These are phyloP conservation scores for Brachionus manjavacas DNA, from an alignment of 1,140 invertebrate species.

Conservation along the genomic window DNA sequence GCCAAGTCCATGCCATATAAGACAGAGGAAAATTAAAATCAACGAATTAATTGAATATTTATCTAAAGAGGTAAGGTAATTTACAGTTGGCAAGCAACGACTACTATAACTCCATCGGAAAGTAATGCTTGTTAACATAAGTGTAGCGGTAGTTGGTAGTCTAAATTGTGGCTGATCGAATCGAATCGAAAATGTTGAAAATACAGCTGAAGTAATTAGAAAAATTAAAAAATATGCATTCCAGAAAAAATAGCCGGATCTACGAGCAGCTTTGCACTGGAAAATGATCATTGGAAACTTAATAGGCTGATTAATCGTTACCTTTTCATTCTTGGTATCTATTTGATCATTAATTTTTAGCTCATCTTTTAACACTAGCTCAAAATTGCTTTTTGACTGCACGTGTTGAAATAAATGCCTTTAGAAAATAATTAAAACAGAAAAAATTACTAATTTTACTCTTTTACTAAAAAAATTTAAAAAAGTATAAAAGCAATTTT, in stretches of 20 bases:
- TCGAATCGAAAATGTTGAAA: constrained; percentile 57
- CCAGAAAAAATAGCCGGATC: constrained; percentile 48
- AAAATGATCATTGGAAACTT: constrained; percentile 43
- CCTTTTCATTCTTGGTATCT: neutral
- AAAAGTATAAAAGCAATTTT: neutral
- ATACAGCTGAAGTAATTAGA: constrained; percentile 54
- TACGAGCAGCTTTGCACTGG: constrained; percentile 45
- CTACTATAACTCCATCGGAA: constrained; percentile 56
- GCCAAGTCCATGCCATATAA: neutral
- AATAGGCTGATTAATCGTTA: neutral
- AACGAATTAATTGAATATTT: constrained; percentile 15
- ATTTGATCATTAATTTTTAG: constrained; percentile 42
- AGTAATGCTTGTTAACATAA: constrained; percentile 51
- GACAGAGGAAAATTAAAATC: neutral
- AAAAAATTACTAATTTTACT: neutral
- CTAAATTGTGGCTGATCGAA: constrained; percentile 53
- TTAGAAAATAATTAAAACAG: neutral
- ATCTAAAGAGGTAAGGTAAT: constrained; percentile 49
- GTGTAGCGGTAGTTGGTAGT: constrained; percentile 52
- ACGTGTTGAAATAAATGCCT: constrained; percentile 47
- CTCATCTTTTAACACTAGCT: constrained; percentile 33
- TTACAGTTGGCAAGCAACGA: constrained; percentile 54
- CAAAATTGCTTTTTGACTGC: constrained; percentile 45
- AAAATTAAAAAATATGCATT: constrained; percentile 49
- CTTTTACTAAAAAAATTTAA: neutral